A percentile compares a stretch with the other conserved stretches of the same genome.
Evolutionary conservation across 2,888 invertebrate species (phyloP).

Genomic region (Phaonia tiefii): DNA sequence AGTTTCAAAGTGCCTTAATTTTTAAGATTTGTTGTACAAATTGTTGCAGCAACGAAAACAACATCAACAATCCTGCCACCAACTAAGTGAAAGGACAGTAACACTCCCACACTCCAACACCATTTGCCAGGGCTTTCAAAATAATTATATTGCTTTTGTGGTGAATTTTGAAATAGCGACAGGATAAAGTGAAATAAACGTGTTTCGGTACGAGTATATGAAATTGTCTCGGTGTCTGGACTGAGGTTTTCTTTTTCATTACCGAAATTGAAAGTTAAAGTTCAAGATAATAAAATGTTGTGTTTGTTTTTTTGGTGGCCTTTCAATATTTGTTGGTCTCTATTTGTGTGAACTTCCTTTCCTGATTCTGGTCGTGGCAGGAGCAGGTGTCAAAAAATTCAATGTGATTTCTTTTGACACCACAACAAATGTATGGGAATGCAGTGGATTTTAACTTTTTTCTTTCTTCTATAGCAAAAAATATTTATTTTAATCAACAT

Average conservation of each 20-base stretch:
- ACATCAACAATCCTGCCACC: background rate
- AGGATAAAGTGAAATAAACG: background rate
- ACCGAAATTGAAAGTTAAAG: constrained; percentile 65
- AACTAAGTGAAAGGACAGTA: background rate
- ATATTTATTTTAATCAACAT: constrained; percentile 64
- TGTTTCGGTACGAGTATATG: background rate
- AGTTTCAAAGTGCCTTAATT: constrained; percentile 76
- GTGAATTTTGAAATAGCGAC: background rate
- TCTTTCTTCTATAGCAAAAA: constrained; percentile 34
- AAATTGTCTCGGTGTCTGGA: constrained; percentile 37
- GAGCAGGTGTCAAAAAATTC: constrained; percentile 22
- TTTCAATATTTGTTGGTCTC: background rate
- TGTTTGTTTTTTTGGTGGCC: background rate
- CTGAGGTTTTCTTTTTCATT: constrained; percentile 49
- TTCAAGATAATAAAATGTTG: constrained; percentile 54
- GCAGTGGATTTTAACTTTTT: background rate
- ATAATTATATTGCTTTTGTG: constrained; percentile 58
- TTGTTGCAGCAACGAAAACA: constrained; percentile 73
- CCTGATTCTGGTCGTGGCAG: background rate
- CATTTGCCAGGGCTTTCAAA: constrained; percentile 56
- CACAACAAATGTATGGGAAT: background rate
- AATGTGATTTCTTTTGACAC: background rate
- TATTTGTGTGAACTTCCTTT: background rate
- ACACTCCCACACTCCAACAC: constrained; percentile 31
- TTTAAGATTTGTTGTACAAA: constrained; percentile 75